A percentile compares a stretch with the other conserved stretches of the same genome.
phyloP scores from a whole-genome alignment of 2,113 vertebrate species.

The Anhinga rufa region DNA sequence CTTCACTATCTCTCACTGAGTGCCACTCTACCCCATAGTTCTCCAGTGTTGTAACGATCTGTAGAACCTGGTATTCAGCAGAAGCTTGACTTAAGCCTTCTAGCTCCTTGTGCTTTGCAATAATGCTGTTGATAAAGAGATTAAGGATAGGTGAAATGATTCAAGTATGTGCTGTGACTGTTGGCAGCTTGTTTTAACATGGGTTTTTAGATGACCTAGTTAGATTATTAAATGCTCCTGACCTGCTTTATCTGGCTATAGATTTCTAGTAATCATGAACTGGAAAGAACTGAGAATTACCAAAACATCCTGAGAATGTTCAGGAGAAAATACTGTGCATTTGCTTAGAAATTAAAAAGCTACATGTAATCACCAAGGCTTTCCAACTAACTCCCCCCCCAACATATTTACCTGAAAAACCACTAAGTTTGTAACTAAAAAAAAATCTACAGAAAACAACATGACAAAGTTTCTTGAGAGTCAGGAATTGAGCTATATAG shows the following conservation, averaged over 20 bases:
- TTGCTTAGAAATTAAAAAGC: background rate
- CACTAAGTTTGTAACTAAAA: background rate
- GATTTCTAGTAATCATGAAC: background rate
- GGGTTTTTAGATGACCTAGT: background rate
- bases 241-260: background rate
- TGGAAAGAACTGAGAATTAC: background rate
- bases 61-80: conserved; percentile 92
- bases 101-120: conserved; percentile 87
- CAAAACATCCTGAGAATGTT: background rate
- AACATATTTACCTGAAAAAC: background rate
- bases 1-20: conserved; percentile 85
- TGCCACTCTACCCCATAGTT: conserved; percentile 98
- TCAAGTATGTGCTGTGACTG: background rate
- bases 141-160: background rate
- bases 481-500: background rate
- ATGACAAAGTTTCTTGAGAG: background rate
- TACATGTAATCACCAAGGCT: background rate
- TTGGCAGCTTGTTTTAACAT: background rate
- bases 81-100: conserved; percentile 85
- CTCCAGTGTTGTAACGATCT: conserved; percentile 87
- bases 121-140: conserved; percentile 75
- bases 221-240: background rate
- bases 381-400: background rate
- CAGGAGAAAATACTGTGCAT: background rate
- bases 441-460: background rate